These are phyloP conservation scores for Netelia fuscicornis DNA, from an alignment of 2,888 invertebrate genomes.

Conservation along the genomic window DNA sequence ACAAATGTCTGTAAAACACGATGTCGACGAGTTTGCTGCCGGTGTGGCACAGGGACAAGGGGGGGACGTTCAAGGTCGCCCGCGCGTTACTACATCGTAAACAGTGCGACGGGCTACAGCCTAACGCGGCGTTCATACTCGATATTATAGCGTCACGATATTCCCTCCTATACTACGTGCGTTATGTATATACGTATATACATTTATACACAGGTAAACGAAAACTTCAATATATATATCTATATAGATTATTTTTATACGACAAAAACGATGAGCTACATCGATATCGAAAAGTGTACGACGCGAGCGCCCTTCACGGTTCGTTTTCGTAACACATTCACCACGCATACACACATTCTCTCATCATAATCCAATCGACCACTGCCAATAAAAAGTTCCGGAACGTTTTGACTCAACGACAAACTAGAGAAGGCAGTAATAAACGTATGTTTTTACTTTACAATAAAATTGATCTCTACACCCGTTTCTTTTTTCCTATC, in stretches of 20 bases:
- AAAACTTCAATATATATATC: constrained; percentile 10
- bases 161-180: constrained; percentile 13
- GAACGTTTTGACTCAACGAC: background rate
- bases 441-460: constrained; percentile 41
- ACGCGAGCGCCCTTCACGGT: constrained; percentile 18
- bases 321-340: background rate
- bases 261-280: constrained; percentile 19
- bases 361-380: background rate
- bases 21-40: constrained; percentile 10
- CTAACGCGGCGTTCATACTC: constrained; percentile 24
- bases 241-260: background rate
- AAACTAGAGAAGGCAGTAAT: constrained; percentile 24
- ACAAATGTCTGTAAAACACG: constrained; percentile 28
- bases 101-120: constrained; percentile 27
- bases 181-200: constrained; percentile 10
- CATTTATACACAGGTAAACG: background rate
- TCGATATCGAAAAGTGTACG: constrained; percentile 19
- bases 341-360: background rate
- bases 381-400: constrained; percentile 10
- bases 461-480: constrained; percentile 6
- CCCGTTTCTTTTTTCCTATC: background rate
- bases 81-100: constrained; percentile 53
- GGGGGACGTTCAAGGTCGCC: constrained; percentile 49
- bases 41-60: background rate
- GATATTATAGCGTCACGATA: constrained; percentile 23